phyloP scores from a whole-genome alignment of 1,140 invertebrate genomes.

The Brachionus asplanchnoidis region DNA sequence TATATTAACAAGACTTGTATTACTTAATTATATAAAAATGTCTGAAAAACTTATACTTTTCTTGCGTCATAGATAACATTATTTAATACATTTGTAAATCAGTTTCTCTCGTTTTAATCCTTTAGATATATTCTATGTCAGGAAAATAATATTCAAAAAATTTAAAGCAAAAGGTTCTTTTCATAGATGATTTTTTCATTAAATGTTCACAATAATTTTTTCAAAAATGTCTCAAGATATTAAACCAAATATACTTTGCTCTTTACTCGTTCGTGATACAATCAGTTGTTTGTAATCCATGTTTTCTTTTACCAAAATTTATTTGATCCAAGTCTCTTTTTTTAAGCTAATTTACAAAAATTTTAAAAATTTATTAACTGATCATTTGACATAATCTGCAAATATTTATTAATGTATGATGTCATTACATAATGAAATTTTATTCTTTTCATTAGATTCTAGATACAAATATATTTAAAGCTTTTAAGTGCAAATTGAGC shows the following conservation, averaged over 20 bases:
- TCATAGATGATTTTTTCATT: neutral
- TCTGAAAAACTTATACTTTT: neutral
- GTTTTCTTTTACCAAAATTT: neutral
- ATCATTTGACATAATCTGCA: neutral
- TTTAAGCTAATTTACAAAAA: neutral
- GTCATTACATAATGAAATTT: neutral
- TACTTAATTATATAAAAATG: neutral
- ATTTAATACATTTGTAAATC: neutral
- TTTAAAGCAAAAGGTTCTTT: neutral
- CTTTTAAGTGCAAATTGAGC: neutral
- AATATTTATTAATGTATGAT: neutral
- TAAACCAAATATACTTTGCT: neutral
- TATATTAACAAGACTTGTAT: neutral
- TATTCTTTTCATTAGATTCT: neutral
- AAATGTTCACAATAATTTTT: too few species aligned
- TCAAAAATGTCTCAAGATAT: too few species aligned
- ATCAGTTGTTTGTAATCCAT: neutral
- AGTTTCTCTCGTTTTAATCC: neutral
- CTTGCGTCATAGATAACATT: neutral
- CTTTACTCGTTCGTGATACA: neutral
- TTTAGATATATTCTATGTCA: neutral
- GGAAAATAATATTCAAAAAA: neutral
- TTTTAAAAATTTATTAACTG: neutral
- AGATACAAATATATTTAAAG: neutral
- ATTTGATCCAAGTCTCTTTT: neutral